Percentiles rank a stretch among this genome's conserved stretches.
Evolutionary conservation across 2,113 vertebrate genomes (phyloP).

Genomic region (Siniperca knerii): DNA sequence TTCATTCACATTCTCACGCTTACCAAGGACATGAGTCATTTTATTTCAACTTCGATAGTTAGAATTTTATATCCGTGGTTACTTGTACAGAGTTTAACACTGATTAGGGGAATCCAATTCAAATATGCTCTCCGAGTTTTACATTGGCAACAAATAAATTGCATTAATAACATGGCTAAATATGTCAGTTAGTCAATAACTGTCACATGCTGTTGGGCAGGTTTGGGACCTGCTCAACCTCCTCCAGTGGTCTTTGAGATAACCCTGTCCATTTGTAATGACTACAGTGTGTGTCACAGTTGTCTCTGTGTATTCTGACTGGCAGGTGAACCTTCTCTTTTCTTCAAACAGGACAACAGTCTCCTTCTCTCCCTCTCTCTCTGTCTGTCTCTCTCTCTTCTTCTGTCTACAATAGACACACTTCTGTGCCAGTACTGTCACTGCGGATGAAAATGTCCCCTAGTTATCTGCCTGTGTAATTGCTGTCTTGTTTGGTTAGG

Average conservation of each 20-base stretch:
- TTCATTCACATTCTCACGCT: conserved; percentile 74
- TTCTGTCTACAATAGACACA: conserved; percentile 74
- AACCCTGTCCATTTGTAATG: conserved; percentile 68
- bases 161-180: conserved; percentile 45
- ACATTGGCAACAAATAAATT: conserved; percentile 48
- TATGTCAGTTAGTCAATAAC: conserved; percentile 67
- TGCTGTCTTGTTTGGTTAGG: conserved; percentile 88
- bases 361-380: conserved; percentile 36
- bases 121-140: not conserved
- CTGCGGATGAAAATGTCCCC: conserved; percentile 83
- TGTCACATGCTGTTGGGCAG: conserved; percentile 61
- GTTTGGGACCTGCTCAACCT: conserved; percentile 45
- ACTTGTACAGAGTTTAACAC: conserved; percentile 36
- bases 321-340: conserved; percentile 76
- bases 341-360: conserved; percentile 72
- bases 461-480: conserved; percentile 87
- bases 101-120: conserved; percentile 13
- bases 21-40: conserved; percentile 76
- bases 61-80: conserved; percentile 7
- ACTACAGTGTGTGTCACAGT: conserved; percentile 60
- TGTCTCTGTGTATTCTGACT: conserved; percentile 62
- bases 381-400: conserved; percentile 47
- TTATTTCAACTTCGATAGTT: conserved; percentile 47
- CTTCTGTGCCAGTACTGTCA: conserved; percentile 80
- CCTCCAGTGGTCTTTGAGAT: conserved; percentile 57